Evolutionary conservation across 1,140 invertebrate genomes (phyloP).

Genomic region (Drosophila oshimai): DNA sequence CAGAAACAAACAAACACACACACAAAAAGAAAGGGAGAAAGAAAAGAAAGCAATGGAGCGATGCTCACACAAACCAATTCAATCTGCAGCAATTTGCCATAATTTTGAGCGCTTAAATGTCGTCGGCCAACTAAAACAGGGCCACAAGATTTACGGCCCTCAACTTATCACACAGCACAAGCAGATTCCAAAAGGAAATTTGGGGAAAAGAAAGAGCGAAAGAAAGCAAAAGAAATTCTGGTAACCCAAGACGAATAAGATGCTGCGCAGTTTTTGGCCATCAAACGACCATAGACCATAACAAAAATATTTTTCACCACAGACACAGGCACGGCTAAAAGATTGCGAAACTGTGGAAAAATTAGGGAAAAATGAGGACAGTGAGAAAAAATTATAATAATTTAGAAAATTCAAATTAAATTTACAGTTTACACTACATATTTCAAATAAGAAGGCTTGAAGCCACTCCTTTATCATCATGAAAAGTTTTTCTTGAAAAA

Average conservation of each 20-base stretch:
- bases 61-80: conserved; percentile 30
- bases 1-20: conserved; percentile 4
- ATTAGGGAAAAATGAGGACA: not conserved
- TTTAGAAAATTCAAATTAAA: too few species aligned
- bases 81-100: conserved; percentile 52
- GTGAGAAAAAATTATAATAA: not conserved
- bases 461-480: too few species aligned
- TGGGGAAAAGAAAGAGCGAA: not conserved
- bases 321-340: conserved; percentile 1
- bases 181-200: conserved; percentile 5
- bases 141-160: conserved; percentile 43
- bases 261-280: conserved; percentile 55
- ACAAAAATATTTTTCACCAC: conserved; percentile 56
- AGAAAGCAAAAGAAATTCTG: not conserved
- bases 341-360: not conserved
- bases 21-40: not conserved
- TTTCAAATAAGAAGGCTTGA: too few species aligned
- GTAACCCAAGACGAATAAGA: conserved; percentile 14
- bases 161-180: conserved; percentile 31
- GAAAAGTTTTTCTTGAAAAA: too few species aligned
- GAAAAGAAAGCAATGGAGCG: not conserved
- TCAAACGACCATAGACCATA: conserved; percentile 37
- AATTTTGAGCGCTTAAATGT: conserved; percentile 44
- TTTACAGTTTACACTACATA: too few species aligned
- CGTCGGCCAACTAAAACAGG: conserved; percentile 45